These are phyloP conservation scores for Misgurnus mizolepis DNA, from an alignment of 2,113 vertebrate genomes.

Conservation along the genomic window DNA sequence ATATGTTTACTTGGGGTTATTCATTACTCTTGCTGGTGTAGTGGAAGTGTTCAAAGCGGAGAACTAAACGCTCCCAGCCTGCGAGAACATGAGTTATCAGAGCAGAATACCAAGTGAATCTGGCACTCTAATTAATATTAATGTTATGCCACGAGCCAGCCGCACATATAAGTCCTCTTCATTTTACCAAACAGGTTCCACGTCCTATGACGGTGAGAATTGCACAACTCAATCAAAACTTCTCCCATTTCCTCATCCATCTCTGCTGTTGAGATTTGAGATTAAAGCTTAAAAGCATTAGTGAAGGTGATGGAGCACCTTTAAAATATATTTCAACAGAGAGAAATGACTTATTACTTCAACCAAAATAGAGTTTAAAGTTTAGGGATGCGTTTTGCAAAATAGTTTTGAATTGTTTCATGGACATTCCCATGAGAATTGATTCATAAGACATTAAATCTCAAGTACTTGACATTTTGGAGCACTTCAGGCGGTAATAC, in stretches of 20 bases:
- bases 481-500: not conserved
- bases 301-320: not conserved
- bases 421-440: not conserved
- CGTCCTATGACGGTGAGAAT: constrained; percentile 56
- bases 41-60: constrained; percentile 37
- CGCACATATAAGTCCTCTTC: constrained; percentile 66
- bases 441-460: not conserved
- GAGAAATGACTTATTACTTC: constrained; percentile 10
- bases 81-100: constrained; percentile 40
- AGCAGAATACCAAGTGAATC: constrained; percentile 67
- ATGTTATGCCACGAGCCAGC: constrained; percentile 66
- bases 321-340: constrained; percentile 1
- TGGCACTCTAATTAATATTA: constrained; percentile 69
- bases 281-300: constrained; percentile 19
- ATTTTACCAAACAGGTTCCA: constrained; percentile 57
- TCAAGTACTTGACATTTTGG: not conserved
- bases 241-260: not conserved
- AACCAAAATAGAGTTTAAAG: not conserved
- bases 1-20: constrained; percentile 41
- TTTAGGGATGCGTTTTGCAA: not conserved
- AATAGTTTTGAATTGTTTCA: constrained; percentile 1
- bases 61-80: constrained; percentile 49
- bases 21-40: constrained; percentile 30
- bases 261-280: constrained; percentile 11
- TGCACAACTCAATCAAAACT: constrained; percentile 59